Evolutionary conservation across 2,113 vertebrate species (phyloP).

Genomic region (Bujurquina vittata): DNA sequence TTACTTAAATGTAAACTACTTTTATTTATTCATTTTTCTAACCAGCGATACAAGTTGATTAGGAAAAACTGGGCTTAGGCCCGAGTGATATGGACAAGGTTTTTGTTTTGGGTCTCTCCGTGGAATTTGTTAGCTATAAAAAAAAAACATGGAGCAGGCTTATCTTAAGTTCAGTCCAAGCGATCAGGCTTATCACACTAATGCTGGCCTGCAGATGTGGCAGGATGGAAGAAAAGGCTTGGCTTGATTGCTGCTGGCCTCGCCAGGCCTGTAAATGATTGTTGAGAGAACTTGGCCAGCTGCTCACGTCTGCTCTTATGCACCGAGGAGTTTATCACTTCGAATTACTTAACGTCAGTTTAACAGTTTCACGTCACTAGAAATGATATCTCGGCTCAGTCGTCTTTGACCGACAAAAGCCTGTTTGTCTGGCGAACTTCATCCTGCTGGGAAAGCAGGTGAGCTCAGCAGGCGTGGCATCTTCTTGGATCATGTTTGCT

Average conservation of each 20-base stretch:
- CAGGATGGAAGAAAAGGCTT: neutral
- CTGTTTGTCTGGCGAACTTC: conserved; percentile 37
- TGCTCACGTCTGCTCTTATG: neutral
- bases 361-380: neutral
- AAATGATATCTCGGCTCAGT: neutral
- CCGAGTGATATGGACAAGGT: too few relatives aligned
- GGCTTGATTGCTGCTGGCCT: conserved; percentile 12
- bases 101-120: neutral
- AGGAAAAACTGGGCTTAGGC: neutral
- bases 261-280: conserved; percentile 39
- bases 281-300: conserved; percentile 42
- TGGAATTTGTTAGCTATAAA: neutral
- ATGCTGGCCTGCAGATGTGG: neutral
- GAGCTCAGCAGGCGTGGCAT: neutral
- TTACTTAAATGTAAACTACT: too few relatives aligned
- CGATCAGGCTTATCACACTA: neutral
- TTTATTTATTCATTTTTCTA: too few relatives aligned
- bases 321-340: neutral
- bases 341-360: conserved; percentile 17
- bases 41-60: neutral
- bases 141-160: neutral
- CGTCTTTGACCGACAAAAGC: conserved; percentile 19
- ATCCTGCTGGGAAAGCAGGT: conserved; percentile 39
- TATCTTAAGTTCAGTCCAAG: neutral
- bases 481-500: neutral